Evolutionary conservation across 2,888 invertebrate genomes (phyloP), one percentile per base, ranked within the genome.

Genomic region (Hermodice carunculata): DNA sequence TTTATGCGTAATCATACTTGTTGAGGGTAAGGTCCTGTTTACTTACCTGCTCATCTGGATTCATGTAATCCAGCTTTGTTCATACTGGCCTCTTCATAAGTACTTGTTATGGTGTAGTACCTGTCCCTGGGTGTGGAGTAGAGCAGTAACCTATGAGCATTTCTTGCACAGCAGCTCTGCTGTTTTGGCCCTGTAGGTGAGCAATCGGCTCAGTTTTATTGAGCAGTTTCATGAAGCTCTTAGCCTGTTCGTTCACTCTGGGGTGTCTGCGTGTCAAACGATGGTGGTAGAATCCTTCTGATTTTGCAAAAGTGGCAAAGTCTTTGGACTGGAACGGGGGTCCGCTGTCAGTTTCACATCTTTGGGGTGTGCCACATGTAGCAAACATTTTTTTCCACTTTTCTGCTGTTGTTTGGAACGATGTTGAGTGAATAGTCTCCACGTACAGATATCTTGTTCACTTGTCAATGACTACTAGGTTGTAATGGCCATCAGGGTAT

Each of bases 201-300:
- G 37, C 37, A 14, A 37, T 37, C 11, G 11, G 37, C 17, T 37
- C 37, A 37, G 37, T 37, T 17, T 37, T 37, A 14, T 37, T 37
- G 17, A 37, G 37, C 17, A 37, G 37, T 37, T 17, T 37, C 37
- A 37, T 37, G 37, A 37, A 37, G 11, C 17, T 11, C 17, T 37
- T 17, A 14, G 37, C 37, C 17, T 37, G 11, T 37, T 17, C 37
- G 17, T 37, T 14, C 11, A 17, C 37, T 37, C 37, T 11, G 17
- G 37, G 37, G 17, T 14, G 37, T 17, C 11, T 11, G 11, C 11
- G 37, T 17, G 37, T 37, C 17, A 37, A 14, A 37, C 17, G 24
- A 29, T 66, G 68, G 44, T 70, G 70, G n/a, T 53, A 8, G 31
- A 70, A 65, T 31, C 65, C 67, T 37, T 61, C 56, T 52, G 60